Conservation (phyloP, 2,888 invertebrate species). For the Plemyria rubiginata region DNA sequence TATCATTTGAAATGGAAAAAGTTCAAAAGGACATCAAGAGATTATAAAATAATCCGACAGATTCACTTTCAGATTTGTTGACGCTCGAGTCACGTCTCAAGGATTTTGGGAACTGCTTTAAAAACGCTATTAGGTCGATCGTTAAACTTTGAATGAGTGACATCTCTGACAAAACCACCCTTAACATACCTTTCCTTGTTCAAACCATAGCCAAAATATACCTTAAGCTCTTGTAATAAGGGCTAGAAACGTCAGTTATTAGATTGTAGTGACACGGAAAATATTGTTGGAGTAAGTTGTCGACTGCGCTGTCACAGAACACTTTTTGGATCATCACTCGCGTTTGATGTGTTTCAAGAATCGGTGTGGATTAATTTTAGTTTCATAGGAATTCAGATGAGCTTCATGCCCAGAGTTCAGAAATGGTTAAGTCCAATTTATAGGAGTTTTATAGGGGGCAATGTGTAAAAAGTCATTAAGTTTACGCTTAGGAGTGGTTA, state of each 20-base stretch:
- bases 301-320: constrained; percentile 69
- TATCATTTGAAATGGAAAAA: constrained; percentile 53
- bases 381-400: constrained; percentile 67
- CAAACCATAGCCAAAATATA: constrained; percentile 24
- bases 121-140: constrained; percentile 82
- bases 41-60: constrained; percentile 74
- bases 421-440: constrained; percentile 52
- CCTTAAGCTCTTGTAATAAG: constrained; percentile 39
- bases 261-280: constrained; percentile 35
- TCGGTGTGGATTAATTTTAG: constrained; percentile 72
- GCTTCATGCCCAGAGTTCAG: constrained; percentile 58
- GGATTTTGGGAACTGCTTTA: constrained; percentile 81
- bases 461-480: constrained; percentile 44
- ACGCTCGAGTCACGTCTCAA: constrained; percentile 79
- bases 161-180: constrained; percentile 70
- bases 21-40: constrained; percentile 73
- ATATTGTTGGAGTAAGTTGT: constrained; percentile 67
- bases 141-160: constrained; percentile 83
- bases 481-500: constrained; percentile 36
- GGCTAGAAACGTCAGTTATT: constrained; percentile 7
- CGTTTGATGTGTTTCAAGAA: constrained; percentile 77
- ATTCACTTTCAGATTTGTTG: constrained; percentile 81
- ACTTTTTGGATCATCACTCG: constrained; percentile 77
- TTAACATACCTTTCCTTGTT: constrained; percentile 28
- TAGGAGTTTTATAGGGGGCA: constrained; percentile 52